phyloP scores from a whole-genome alignment of 2,797 vertebrate species.

The Nannoperca obscura region DNA sequence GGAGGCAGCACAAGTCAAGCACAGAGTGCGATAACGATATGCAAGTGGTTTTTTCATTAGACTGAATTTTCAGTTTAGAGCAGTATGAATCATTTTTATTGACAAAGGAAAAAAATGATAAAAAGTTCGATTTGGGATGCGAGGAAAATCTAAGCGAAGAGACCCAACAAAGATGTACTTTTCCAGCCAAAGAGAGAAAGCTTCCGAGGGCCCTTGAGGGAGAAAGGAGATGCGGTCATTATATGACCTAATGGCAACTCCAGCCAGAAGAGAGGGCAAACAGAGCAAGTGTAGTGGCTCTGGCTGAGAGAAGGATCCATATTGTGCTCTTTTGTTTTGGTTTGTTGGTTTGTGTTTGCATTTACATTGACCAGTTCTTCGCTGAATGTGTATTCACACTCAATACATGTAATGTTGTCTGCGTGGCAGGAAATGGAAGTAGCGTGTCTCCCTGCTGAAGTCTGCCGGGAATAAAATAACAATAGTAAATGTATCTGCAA shows the following conservation, averaged over 20 bases:
- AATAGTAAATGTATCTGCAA: slow-evolving; percentile 63
- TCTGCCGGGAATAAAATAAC: slow-evolving; percentile 68
- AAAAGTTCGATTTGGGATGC: slow-evolving; percentile 7
- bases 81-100: not conserved
- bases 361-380: slow-evolving; percentile 73
- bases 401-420: slow-evolving; percentile 60
- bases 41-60: slow-evolving; percentile 31
- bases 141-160: not conserved
- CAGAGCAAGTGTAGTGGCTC: slow-evolving; percentile 69
- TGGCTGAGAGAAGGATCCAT: slow-evolving; percentile 70
- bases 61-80: slow-evolving; percentile 21
- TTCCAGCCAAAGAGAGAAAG: slow-evolving; percentile 65
- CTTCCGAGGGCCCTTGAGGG: slow-evolving; percentile 72
- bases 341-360: slow-evolving; percentile 80
- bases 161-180: slow-evolving; percentile 50
- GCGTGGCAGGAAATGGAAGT: slow-evolving; percentile 68
- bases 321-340: slow-evolving; percentile 80
- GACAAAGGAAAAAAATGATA: not conserved
- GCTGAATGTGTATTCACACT: slow-evolving; percentile 75
- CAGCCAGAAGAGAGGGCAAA: slow-evolving; percentile 76
- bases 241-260: slow-evolving; percentile 77
- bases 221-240: slow-evolving; percentile 75
- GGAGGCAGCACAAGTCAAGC: slow-evolving; percentile 81
- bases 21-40: slow-evolving; percentile 67
- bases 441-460: slow-evolving; percentile 33